A percentile compares a stretch with the other conserved stretches of the same genome.
phyloP scores from a whole-genome alignment of 2,888 invertebrate species.

The Drosophila paucipuncta region DNA sequence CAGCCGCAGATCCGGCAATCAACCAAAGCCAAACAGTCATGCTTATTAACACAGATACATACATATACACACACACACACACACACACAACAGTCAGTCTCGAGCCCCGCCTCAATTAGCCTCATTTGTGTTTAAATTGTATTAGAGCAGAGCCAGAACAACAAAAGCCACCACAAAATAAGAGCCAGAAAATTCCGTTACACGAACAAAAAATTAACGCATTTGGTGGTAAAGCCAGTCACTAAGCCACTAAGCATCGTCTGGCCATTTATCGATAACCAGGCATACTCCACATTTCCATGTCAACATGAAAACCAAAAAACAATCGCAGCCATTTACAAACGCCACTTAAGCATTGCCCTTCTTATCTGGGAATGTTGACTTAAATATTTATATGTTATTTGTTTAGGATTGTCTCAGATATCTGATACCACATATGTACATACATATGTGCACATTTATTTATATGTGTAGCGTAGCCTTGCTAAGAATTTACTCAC shows the following conservation, averaged over 20 bases:
- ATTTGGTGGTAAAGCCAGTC: conserved; percentile 56
- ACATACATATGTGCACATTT: not conserved
- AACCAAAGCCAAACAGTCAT: conserved; percentile 71
- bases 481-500: conserved; percentile 87
- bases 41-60: conserved; percentile 68
- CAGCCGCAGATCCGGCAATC: conserved; percentile 55
- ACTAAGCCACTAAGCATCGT: conserved; percentile 56
- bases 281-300: not conserved
- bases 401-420: conserved; percentile 24
- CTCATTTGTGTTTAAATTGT: conserved; percentile 77
- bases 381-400: conserved; percentile 23
- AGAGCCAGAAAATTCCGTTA: conserved; percentile 32
- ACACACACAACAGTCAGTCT: conserved; percentile 28
- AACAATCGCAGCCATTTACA: conserved; percentile 60
- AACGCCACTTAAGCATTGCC: conserved; percentile 43
- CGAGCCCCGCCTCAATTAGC: conserved; percentile 65
- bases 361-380: conserved; percentile 32
- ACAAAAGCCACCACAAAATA: conserved; percentile 37
- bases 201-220: conserved; percentile 51
- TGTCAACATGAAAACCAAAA: conserved; percentile 5
- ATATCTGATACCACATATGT: conserved; percentile 5
- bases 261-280: conserved; percentile 67
- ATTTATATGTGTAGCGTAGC: not conserved
- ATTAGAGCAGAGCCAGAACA: conserved; percentile 49
- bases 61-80: not conserved